These are phyloP conservation scores for Agrotis clavis DNA, from an alignment of 2,888 invertebrate species.

Conservation along the genomic window DNA sequence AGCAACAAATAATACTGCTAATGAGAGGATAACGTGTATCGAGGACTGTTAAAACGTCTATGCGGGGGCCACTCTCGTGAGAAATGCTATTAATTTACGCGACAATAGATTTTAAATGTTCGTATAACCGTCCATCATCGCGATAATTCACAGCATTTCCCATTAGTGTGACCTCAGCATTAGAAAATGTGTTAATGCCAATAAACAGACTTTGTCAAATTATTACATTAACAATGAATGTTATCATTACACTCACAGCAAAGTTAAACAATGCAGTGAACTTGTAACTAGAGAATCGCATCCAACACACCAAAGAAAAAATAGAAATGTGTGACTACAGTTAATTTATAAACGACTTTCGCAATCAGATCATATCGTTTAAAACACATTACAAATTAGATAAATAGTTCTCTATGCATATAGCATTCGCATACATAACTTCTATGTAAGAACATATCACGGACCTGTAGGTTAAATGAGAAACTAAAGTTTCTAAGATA, in stretches of 20 bases:
- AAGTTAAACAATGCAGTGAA: slow-evolving; percentile 54
- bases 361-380: slow-evolving; percentile 76
- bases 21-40: slow-evolving; percentile 60
- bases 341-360: slow-evolving; percentile 62
- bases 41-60: slow-evolving; percentile 17
- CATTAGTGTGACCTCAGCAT: too few species aligned
- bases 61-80: too few species aligned
- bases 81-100: too few species aligned
- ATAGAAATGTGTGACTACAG: slow-evolving; percentile 71
- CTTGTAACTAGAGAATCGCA: slow-evolving; percentile 33
- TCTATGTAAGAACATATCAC: slow-evolving; percentile 76
- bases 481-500: slow-evolving; percentile 81
- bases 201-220: slow-evolving; percentile 59
- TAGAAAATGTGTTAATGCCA: slow-evolving; percentile 39
- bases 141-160: too few species aligned
- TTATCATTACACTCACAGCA: slow-evolving; percentile 42
- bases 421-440: slow-evolving; percentile 72
- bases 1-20: slow-evolving; percentile 80
- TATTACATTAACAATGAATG: slow-evolving; percentile 48
- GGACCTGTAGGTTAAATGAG: slow-evolving; percentile 80
- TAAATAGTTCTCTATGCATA: slow-evolving; percentile 77
- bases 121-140: too few species aligned
- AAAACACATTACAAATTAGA: slow-evolving; percentile 75
- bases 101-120: too few species aligned
- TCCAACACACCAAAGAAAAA: slow-evolving; percentile 83